Base-by-base conservation (phyloP, 2,888 invertebrate genomes). In the Dolomedes plantarius region DNA sequence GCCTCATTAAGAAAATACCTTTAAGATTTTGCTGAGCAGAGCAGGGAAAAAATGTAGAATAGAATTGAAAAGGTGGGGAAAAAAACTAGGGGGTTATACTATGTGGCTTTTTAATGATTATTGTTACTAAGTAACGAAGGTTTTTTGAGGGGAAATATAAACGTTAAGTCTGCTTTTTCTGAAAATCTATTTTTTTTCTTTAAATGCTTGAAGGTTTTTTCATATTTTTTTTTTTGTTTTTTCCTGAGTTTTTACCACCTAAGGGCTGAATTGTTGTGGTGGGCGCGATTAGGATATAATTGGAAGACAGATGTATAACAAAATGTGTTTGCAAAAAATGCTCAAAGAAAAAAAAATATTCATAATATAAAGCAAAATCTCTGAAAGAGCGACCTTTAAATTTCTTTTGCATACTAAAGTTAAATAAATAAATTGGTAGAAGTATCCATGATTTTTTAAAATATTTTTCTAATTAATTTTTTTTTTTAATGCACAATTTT, bases 61-160 rank as follows among this genome's bases (percentile, higher is more conserved):
- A 79, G 64, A 64, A 80, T 71, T 50, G 65, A 73, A 62, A 16
- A 31, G 64, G 28, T 56, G 16, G 16, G 23, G 27, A 71, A 28
- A 64, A 56, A 68, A 78, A 50, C 65, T 13, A 68, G 28, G 50
- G 29, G 65, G 67, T 46, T 67, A 67, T 56, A 67, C 68, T 68
- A 39, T 86, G 85, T 86, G 79, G 85, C 74, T 86, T 86, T 85
- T 86, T 86, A 86, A 86, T 86, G 85, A 86, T 86, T 86, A 86
- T 86, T 86, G 78, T 86, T 78, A 86, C 79, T 79, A 16, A 74
- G 74, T 71, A 86, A 86, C 77, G 85, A 85, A 77, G 77, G 83
- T 68, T 77, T 77, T 29, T 27, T 23, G 32, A 36, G 73, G 62
- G 67, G 56, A 80, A 77, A 77, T 77, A 77, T 56, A 41, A 72